Evolutionary conservation across 2,888 invertebrate genomes (phyloP).

Genomic region (Pimpla rufipes): DNA sequence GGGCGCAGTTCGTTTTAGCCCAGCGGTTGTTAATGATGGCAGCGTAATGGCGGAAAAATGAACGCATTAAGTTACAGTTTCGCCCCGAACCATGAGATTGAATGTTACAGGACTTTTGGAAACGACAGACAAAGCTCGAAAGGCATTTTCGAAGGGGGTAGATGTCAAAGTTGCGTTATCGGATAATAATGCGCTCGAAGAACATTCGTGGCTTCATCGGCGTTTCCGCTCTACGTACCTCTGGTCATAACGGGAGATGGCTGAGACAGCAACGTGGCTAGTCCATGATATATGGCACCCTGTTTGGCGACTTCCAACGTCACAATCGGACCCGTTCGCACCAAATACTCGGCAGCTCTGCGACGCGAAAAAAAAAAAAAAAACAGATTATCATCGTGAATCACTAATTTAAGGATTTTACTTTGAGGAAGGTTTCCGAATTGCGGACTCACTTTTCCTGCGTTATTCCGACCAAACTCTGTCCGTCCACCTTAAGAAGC

Average conservation of each 20-base stretch:
- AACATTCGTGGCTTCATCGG: neutral
- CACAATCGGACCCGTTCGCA: conserved; percentile 97
- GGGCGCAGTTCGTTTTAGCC: neutral
- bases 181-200: conserved; percentile 1
- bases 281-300: conserved; percentile 98
- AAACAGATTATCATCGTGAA: conserved; percentile 33
- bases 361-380: conserved; percentile 66
- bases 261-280: conserved; percentile 96
- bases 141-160: neutral
- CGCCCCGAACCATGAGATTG: conserved; percentile 41
- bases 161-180: neutral
- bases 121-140: conserved; percentile 53
- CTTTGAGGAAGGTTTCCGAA: neutral
- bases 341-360: conserved; percentile 98
- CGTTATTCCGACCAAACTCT: conserved; percentile 93
- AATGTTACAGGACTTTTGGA: conserved; percentile 28
- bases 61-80: conserved; percentile 36
- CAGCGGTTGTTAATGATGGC: neutral
- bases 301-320: conserved; percentile 98
- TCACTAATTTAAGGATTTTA: neutral
- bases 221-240: conserved; percentile 86
- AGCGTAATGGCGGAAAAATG: conserved; percentile 13
- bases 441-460: conserved; percentile 88
- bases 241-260: conserved; percentile 93
- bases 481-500: conserved; percentile 97